Evolutionary conservation across 2,797 vertebrate genomes (phyloP), one percentile per base, ranked within the genome.

Genomic region (Intellagama lesueurii): DNA sequence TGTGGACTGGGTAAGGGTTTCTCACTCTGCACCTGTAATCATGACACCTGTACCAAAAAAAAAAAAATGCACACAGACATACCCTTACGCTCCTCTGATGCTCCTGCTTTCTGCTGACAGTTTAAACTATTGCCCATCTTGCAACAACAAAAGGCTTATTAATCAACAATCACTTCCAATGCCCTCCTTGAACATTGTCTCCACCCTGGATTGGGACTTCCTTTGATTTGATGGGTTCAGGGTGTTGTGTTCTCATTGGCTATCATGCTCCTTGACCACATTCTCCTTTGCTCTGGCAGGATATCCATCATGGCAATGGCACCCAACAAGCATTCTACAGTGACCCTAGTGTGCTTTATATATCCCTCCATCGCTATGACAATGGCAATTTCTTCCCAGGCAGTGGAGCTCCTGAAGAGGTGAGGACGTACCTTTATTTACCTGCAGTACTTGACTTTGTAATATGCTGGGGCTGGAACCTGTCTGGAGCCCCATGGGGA

Each of bases 301-400:
- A 99, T 95, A 99, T 99, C 96, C 99, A 99, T 96, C 99, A 99
- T 32, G 99, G 99, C 82, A 99, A 99, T 1, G 99, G 98, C 87
- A 99, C 98, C 76, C 98, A 99, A 93, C 98, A 99, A 94, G 98
- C 98, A 2, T 99, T 99, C 95, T 99, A 99, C 95, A 97, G 96
- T 0, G 98, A 99, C 90, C 98, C 98, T 89, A 98, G 97, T 1
- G 98, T 99, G 91, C 97, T 99, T 86, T 99, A 99, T 92, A 97
- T 99, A 94, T 99, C 98, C 79, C 96, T 99, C 83, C 99, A 99
- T 94, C 99, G 99, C 95, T 99, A 99, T 16, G 98, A 99, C 14
- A 98, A 99, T 0, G 98, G 98, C 30, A 99, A 99, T 97, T 99
- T 99, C 96, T 99, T 99, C 91, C 98, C 98, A 0, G 99, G 99